These are phyloP conservation scores for Ploceus nigricollis DNA, from an alignment of 2,113 vertebrate species.

Conservation along the genomic window DNA sequence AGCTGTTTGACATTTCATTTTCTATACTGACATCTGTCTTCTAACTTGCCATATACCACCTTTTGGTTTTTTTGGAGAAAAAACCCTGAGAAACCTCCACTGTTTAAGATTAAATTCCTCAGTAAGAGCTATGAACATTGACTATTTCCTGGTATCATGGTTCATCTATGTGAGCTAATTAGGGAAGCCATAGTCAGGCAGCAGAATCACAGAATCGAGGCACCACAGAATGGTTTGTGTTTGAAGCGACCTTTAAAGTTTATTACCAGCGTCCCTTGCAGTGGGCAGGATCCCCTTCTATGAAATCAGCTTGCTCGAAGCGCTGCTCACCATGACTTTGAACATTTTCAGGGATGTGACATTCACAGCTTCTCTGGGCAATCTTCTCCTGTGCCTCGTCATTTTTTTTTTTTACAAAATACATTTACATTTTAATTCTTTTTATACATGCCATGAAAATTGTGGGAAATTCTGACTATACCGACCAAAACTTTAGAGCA, in stretches of 20 bases:
- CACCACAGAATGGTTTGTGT: background rate
- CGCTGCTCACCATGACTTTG: background rate
- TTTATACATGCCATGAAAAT: background rate
- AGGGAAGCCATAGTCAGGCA: background rate
- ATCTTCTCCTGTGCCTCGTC: background rate
- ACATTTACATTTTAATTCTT: background rate
- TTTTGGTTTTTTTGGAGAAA: background rate
- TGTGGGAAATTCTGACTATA: background rate
- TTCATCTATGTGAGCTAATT: background rate
- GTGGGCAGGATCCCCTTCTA: background rate
- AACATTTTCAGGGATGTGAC: background rate
- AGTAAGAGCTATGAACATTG: background rate
- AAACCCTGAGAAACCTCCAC: background rate
- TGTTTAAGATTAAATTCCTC: background rate
- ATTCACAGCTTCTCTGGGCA: background rate
- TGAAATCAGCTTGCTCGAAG: background rate
- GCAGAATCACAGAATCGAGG: background rate
- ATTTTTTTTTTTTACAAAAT: background rate
- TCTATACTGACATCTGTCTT: background rate
- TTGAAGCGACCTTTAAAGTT: background rate
- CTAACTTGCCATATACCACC: background rate
- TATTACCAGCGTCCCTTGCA: background rate
- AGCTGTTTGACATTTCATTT: background rate
- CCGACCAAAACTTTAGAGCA: rapidly evolving
- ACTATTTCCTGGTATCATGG: background rate